phyloP scores from a whole-genome alignment of 2,113 vertebrate species.

The Toxotes jaculatrix region DNA sequence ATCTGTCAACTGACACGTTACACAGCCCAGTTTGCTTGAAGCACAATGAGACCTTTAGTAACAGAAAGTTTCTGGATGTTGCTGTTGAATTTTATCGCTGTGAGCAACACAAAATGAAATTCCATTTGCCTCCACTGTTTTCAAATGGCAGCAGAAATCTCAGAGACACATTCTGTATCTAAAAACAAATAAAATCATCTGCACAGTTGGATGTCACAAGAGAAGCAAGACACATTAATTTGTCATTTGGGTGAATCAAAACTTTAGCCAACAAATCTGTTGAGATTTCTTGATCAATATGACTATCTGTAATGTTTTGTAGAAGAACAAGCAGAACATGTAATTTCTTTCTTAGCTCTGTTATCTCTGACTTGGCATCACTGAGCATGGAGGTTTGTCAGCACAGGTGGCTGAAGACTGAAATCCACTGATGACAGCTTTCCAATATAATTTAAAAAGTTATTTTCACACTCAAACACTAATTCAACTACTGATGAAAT shows the following conservation, averaged over 20 bases:
- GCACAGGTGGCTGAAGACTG: conserved; percentile 5
- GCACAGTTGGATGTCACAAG: too few relatives aligned
- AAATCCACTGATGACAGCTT: background rate
- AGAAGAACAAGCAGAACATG: background rate
- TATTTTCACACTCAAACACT: conserved; percentile 1
- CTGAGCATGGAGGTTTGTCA: background rate
- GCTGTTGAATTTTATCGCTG: background rate
- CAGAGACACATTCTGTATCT: background rate
- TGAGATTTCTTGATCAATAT: background rate
- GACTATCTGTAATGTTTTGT: background rate
- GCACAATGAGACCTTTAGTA: background rate
- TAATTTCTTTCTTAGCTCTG: background rate
- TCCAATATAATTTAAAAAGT: background rate
- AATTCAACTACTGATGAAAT: background rate
- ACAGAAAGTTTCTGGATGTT: background rate
- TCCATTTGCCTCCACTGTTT: too few relatives aligned
- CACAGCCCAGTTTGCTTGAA: background rate
- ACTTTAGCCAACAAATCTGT: background rate
- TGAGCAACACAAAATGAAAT: background rate
- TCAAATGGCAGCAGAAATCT: background rate
- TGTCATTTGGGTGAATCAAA: background rate
- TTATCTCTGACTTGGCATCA: background rate
- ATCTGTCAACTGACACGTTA: background rate
- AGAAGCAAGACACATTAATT: background rate
- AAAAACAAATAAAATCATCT: background rate